Evolutionary conservation across 2,888 invertebrate genomes (phyloP), one percentile per base, ranked within the genome.

Genomic region (Erynnis tages): DNA sequence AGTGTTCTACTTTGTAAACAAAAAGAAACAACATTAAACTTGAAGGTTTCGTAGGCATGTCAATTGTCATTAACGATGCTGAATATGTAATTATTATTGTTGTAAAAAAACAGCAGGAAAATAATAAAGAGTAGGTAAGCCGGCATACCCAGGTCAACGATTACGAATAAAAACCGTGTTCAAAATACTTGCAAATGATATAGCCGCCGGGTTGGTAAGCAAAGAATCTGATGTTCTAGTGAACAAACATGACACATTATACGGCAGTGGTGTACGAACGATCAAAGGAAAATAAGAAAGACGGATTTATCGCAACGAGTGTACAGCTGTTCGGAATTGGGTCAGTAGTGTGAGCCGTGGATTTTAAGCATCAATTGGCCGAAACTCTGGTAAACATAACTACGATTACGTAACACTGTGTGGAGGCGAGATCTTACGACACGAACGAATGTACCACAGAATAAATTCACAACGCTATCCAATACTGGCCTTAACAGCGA

Each of bases 291-390:
- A 46, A 59, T 58, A 57, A 52, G 38, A 62, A 58, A 60, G 55
- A 57, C 53, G 53, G 43, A 57, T 58, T 59, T 47, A 46, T 55
- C 47, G 47, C 48, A 43, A 25, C 56, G 60, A 49, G 65, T 19
- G 30, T 74, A 76, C 82, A 81, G 83, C 77, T 82, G 83, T 63
- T 60, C 64, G 73, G 72, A 88, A 78, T 65, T 63, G 66, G 88
- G 89, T 86, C 88, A 87, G 82, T 77, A 67, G 81, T 77, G 76
- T 81, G 76, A 76, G 73, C 75, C 75, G 72, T 69, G 67, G 73
- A 71, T 73, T 66, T 73, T 74, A 77, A 76, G 77, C 73, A 79
- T 76, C 71, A 74, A 78, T 70, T 71, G 69, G 73, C 66, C 68
- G 73, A 65, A 70, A 69, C 69, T 72, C 69, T 71, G 69, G 67